Evolutionary conservation across 2,888 invertebrate genomes (phyloP).

Genomic region (Cordilura impudica): DNA sequence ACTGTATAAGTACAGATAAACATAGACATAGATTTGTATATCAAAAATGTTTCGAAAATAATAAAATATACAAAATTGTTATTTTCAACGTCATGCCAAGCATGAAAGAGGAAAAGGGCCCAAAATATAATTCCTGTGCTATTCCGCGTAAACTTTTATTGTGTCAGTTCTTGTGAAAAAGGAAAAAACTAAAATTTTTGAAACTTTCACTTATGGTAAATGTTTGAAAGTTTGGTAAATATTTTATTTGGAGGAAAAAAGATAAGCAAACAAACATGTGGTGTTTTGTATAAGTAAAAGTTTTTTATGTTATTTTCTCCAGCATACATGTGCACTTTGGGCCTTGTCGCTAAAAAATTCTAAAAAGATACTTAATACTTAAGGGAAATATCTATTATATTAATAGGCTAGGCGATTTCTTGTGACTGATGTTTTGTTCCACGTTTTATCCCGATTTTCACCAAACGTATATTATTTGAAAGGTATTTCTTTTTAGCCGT

Average conservation of each 20-base stretch:
- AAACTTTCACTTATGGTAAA: slow-evolving; percentile 50
- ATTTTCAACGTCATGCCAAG: slow-evolving; percentile 10
- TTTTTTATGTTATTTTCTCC: slow-evolving; percentile 21
- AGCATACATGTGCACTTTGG: neutral
- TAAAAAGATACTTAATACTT: neutral
- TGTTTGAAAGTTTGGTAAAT: neutral
- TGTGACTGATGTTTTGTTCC: too few species aligned
- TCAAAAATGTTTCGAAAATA: slow-evolving; percentile 6
- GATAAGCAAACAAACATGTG: slow-evolving; percentile 29
- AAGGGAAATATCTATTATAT: too few species aligned
- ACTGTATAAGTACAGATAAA: too few species aligned
- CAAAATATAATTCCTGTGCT: neutral
- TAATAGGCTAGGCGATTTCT: too few species aligned
- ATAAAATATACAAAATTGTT: slow-evolving; percentile 2
- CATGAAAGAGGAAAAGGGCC: neutral
- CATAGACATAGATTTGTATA: too few species aligned
- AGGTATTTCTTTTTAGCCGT: too few species aligned
- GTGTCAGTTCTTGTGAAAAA: neutral
- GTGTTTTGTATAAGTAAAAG: slow-evolving; percentile 49
- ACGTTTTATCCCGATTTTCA: too few species aligned
- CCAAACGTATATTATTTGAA: too few species aligned
- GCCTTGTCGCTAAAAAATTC: too few species aligned
- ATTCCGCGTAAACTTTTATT: neutral
- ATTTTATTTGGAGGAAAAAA: slow-evolving; percentile 2
- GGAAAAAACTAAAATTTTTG: slow-evolving; percentile 10